Percentiles rank a stretch among this genome's conserved stretches.
These are phyloP conservation scores for Dioctria linearis DNA, from an alignment of 2,888 invertebrate species.

Conservation along the genomic window DNA sequence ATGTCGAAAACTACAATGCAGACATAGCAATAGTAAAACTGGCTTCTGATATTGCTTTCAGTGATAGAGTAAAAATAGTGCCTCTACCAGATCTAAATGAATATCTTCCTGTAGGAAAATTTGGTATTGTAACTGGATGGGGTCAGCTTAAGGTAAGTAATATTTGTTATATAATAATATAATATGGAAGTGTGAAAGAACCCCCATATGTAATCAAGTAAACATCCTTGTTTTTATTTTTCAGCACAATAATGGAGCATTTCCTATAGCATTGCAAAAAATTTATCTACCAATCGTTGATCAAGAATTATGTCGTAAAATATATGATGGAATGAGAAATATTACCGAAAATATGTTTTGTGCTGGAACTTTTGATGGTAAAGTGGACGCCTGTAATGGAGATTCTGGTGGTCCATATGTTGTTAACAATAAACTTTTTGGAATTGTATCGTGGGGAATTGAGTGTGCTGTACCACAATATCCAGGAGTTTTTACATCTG, in stretches of 20 bases:
- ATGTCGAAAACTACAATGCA: constrained; percentile 66
- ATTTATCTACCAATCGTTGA: constrained; percentile 42
- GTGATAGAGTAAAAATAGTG: constrained; percentile 67
- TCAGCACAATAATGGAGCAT: constrained; percentile 37
- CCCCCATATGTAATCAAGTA: not conserved
- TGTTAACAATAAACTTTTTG: constrained; percentile 46
- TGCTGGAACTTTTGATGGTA: constrained; percentile 54
- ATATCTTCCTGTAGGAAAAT: constrained; percentile 41
- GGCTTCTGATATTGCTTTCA: constrained; percentile 68
- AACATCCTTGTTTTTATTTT: not conserved
- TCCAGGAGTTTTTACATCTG: constrained; percentile 55
- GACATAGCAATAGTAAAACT: constrained; percentile 74
- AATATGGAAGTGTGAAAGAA: too few relatives aligned
- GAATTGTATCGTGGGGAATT: constrained; percentile 56
- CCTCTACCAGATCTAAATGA: constrained; percentile 64
- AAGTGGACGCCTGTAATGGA: constrained; percentile 56
- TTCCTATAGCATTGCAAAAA: constrained; percentile 51
- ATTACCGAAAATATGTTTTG: constrained; percentile 56
- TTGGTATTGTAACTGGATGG: constrained; percentile 54
- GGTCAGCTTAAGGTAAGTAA: constrained; percentile 48
- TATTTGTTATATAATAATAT: not conserved
- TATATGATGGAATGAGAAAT: constrained; percentile 31
- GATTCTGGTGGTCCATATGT: constrained; percentile 58
- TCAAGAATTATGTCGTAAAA: constrained; percentile 27
- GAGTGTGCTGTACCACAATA: constrained; percentile 52